Percentiles rank a stretch among this genome's conserved stretches.
Conservation (phyloP, 2,797 vertebrate species). For the Microctenopoma lineatum region DNA sequence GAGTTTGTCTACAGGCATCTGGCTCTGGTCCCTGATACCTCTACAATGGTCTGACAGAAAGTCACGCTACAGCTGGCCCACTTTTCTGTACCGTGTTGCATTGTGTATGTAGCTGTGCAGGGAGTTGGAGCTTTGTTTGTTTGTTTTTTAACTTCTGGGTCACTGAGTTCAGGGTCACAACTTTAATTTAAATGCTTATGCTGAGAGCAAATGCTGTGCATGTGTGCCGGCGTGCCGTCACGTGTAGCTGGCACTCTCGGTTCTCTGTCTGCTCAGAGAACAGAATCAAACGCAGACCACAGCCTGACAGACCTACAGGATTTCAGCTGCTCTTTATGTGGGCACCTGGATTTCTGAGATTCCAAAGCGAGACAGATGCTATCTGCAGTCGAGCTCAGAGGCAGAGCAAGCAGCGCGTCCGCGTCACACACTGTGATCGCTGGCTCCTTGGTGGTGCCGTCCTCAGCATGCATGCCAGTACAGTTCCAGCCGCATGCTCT, state of each 20-base stretch:
- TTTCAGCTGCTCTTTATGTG: constrained; percentile 32
- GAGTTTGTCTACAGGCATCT: constrained; percentile 73
- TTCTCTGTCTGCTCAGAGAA: background rate
- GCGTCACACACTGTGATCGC: constrained; percentile 65
- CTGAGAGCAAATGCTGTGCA: background rate
- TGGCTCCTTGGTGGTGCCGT: constrained; percentile 48
- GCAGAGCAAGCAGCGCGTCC: constrained; percentile 59
- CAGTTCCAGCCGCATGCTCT: constrained; percentile 67
- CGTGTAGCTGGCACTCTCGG: background rate
- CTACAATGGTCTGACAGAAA: constrained; percentile 55
- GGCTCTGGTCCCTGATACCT: constrained; percentile 53
- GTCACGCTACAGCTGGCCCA: constrained; percentile 47
- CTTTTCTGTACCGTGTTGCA: constrained; percentile 19
- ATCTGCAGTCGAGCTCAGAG: constrained; percentile 53
- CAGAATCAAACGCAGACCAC: constrained; percentile 32
- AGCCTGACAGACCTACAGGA: constrained; percentile 39
- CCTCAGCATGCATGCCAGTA: constrained; percentile 44
- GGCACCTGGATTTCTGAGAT: constrained; percentile 37
- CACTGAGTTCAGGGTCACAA: constrained; percentile 16
- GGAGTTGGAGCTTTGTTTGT: background rate
- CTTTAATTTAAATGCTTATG: constrained; percentile 12
- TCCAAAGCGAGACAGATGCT: constrained; percentile 58
- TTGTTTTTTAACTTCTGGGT: constrained; percentile 4
- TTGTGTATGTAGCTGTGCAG: constrained; percentile 16
- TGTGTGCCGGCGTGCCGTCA: background rate